Base-by-base conservation (phyloP, 2,113 vertebrate genomes). In the Synchiropus splendidus region DNA sequence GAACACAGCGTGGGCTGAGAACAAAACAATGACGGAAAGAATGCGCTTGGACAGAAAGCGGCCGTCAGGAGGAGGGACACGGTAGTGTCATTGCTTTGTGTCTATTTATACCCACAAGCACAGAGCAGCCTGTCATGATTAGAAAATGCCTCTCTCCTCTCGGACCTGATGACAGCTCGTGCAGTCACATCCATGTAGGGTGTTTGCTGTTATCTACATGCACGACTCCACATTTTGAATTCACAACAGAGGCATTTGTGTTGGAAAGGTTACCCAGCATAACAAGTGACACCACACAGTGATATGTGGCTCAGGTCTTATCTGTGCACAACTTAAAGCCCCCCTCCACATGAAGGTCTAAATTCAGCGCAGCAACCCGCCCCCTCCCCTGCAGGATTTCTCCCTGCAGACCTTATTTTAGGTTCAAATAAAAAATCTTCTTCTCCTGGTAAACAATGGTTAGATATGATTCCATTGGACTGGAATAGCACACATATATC, bases 1-100 rank as follows among this genome's bases (percentile, higher is more conserved):
- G 21, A 27, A 5, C 21, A 27, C 4, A 8, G 21, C 4, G 21
- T 8, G 8, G 4, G 48, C 62, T 45, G 36, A 35, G 44, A 58
- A 43, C 39, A 66, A 67, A 67, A 69, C 56, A 77, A 79, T 68
- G 72, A 71, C 72, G 83, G 76, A 85, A 84, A 78, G 82, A 84
- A 85, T 86, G 70, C 51, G 46, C 36, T 48, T 52, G 60, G 71
- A 74, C 71, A 82, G 48, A 64, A 80, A 77, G 68, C 61, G 55
- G 39, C 57, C 41, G 48, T 40, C 30, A 13, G 48, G 61, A 62
- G 56, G 13, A 42, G 17, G 64, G 72, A 67, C 69, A 78, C 53
- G 58, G 68, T 72, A 50, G 66, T 63, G 70, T 55, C 64, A 75
- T 79, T 67, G 63, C 72, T 78, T 69, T 59, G 53, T 51, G 36